Percentiles rank a stretch among this genome's conserved stretches.
phyloP scores from a whole-genome alignment of 2,797 vertebrate genomes.

The Chrysocyon brachyurus region DNA sequence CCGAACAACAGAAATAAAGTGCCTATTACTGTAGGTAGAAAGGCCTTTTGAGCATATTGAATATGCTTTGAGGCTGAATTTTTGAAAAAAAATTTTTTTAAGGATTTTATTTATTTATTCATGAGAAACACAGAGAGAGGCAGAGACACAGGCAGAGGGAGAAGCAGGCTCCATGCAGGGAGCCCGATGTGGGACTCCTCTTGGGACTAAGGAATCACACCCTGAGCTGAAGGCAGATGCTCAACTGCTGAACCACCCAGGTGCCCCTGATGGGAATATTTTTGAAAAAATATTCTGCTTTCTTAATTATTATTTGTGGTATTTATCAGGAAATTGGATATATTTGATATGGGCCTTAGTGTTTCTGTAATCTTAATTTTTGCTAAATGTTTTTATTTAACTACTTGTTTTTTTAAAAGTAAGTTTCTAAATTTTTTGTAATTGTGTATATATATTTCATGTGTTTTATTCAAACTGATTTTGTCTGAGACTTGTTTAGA shows the following conservation, averaged over 20 bases:
- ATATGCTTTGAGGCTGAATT: slow-evolving; percentile 48
- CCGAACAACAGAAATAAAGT: slow-evolving; percentile 18
- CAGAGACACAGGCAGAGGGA: no score
- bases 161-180: no score
- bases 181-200: no score
- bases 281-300: slow-evolving; percentile 81
- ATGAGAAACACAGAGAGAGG: no score
- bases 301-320: slow-evolving; percentile 62
- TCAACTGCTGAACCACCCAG: no score
- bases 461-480: slow-evolving; percentile 29
- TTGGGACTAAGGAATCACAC: no score
- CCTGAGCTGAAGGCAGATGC: no score
- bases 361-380: neutral
- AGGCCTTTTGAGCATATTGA: slow-evolving; percentile 36
- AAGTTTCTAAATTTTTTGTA: slow-evolving; percentile 55
- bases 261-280: slow-evolving; percentile 34
- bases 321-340: slow-evolving; percentile 77
- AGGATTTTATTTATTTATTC: no score
- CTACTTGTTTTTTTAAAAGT: slow-evolving; percentile 51
- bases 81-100: no score
- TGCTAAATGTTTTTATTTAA: neutral
- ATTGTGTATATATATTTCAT: slow-evolving; percentile 28
- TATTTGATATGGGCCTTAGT: slow-evolving; percentile 60
- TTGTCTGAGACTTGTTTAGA: slow-evolving; percentile 23
- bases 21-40: neutral